Base-by-base conservation (phyloP, 2,888 invertebrate species). In the Epinotia nisella region DNA sequence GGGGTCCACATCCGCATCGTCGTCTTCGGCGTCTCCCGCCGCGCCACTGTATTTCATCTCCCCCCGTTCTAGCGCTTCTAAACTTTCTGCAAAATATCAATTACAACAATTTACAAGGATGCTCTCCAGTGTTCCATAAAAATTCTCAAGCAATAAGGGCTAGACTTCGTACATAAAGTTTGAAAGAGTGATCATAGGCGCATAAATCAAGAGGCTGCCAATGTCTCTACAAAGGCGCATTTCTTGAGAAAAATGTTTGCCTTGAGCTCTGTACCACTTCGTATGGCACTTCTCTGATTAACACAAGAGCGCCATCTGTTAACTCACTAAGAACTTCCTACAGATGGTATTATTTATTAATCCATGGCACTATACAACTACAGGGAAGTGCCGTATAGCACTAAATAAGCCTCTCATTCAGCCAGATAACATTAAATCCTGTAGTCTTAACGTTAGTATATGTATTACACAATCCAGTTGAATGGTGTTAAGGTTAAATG, bases 41-140 rank as follows among this genome's bases (percentile, higher is more conserved):
- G 95, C 94, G 66, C 95, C 94, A 39, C 94, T 95, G 87, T 97
- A 97, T 84, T 98, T 98, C 96, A 98, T 95, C 89, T 98, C 98
- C 1, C 98, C 98, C 2, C 97, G 94, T 86, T 98, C 98, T 55
- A 98, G 85, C 0, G 96, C 94, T 83, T 98, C 97, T 80, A 98
- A 90, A 83, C 97, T 96, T 79, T 98, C 97, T 92, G 88, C 7
- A 91, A n/a, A n/a, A 90, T 79, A 66, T 56, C 39, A 73, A 70
- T 76, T 70, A 68, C 19, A 62, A 53, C 51, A 69, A 75, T 70
- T 61, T 21, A 29, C 39, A 69, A 62, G 13, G 13, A 15, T 5
- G n/a, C n/a, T 49, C n/a, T 49, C n/a, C 7, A n/a, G 1, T 49
- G n/a, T 5, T n/a, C n/a, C 13, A 49, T 58, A 10, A 1, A 21